Base-by-base conservation (phyloP, 2,888 invertebrate genomes). In the Cephonodes hylas region DNA sequence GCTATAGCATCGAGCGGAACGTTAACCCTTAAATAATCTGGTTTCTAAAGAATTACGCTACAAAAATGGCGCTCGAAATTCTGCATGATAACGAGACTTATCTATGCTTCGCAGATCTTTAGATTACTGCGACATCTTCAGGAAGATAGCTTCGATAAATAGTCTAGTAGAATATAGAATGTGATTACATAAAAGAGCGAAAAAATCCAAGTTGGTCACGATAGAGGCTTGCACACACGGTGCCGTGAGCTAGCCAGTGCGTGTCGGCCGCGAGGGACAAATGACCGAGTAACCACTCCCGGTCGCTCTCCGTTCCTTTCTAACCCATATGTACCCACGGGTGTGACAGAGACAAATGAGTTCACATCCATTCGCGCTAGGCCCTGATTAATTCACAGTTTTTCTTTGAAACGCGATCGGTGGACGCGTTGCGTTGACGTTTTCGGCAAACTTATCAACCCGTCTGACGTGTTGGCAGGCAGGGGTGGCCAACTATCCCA, bases 341-440 rank as follows among this genome's bases (percentile, higher is more conserved):
- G 81, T 74, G 78, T 81, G 87, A 89, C 84, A 85, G 84, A 89
- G 88, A 90, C 76, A 77, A 81, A 88, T 84, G 79, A 79, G 66
- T 66, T 75, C 72, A 76, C 81, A 81, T 81, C 83, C 84, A 86
- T 84, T 84, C 84, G 82, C 84, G 80, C 80, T 83, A 83, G 82
- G 76, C 81, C 75, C 81, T 88, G 86, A 88, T 90, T 88, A 89
- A 89, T 89, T 89, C 88, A 88, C 83, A 84, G 86, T 86, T 89
- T 91, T 90, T 90, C 84, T 84, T 84, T 86, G 85, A 83, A 88
- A 84, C 81, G 80, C 81, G 81, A 83, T 81, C 84, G 77, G 71
- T 74, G 76, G 79, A 76, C 79, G 82, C 79, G 76, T 79, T 77
- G 79, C 72, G 75, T 80, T 82, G 84, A 85, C 84, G 79, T 84